Conservation (phyloP, 2,113 vertebrate genomes). For the Cavia aperea region DNA sequence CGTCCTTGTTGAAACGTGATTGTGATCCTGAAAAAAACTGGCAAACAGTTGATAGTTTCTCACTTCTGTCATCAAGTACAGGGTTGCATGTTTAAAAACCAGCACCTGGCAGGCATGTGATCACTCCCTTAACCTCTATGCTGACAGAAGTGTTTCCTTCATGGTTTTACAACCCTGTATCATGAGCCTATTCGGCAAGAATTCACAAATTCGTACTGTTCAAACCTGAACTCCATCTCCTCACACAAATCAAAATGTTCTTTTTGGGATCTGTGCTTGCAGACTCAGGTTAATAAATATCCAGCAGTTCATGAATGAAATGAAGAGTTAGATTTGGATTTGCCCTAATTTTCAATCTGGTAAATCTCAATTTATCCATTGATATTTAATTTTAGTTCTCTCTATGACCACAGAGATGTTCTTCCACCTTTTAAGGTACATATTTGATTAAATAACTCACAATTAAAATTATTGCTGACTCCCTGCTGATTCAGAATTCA, state of each 20-base stretch:
- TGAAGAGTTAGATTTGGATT: background rate
- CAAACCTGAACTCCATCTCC: background rate
- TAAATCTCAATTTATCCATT: background rate
- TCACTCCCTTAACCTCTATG: background rate
- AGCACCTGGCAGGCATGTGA: fast-evolving
- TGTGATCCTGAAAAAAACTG: background rate
- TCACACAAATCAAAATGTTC: background rate
- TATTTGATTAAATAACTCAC: background rate
- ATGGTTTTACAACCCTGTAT: background rate
- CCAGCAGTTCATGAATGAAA: background rate
- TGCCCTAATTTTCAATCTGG: background rate
- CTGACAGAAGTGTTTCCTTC: background rate
- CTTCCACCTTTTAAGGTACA: background rate
- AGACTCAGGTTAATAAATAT: background rate
- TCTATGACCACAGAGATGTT: background rate
- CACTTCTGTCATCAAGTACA: background rate
- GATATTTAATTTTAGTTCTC: constrained; percentile 24
- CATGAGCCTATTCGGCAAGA: background rate
- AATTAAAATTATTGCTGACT: constrained; percentile 20
- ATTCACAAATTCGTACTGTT: background rate
- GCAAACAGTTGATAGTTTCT: background rate
- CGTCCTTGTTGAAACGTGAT: background rate
- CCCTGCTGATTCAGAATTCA: background rate
- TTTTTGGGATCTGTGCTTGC: background rate
- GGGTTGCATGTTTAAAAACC: background rate